Percentiles rank a stretch among this genome's conserved stretches.
Conservation (phyloP, 2,797 vertebrate species). For the Hoplostethus mediterraneus region DNA sequence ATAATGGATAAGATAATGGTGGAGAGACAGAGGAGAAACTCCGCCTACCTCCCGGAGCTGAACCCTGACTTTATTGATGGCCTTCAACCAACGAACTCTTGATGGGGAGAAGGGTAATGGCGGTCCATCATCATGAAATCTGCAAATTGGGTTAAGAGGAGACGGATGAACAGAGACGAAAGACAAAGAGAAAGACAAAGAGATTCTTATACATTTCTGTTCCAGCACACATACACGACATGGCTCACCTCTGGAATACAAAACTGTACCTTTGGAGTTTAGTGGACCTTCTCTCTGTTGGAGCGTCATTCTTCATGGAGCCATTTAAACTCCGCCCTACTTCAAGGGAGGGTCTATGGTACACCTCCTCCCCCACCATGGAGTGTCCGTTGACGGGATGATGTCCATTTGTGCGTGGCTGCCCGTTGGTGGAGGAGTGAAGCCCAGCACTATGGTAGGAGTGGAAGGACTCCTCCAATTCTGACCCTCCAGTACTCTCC, state of each 20-base stretch:
- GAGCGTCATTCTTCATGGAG: constrained; percentile 60
- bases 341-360: constrained; percentile 49
- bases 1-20: constrained; percentile 1
- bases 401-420: constrained; percentile 64
- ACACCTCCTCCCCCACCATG: constrained; percentile 55
- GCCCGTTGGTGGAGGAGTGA: constrained; percentile 79
- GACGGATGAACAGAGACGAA: constrained; percentile 13
- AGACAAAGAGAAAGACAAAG: not conserved
- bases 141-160: constrained; percentile 38
- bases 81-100: constrained; percentile 93
- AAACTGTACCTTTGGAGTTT: constrained; percentile 76
- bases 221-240: not conserved
- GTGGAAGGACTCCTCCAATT: constrained; percentile 89
- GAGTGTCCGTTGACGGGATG: constrained; percentile 70
- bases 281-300: constrained; percentile 65
- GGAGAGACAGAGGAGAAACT: constrained; percentile 28
- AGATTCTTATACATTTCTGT: not conserved
- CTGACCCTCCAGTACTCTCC: constrained; percentile 85
- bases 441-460: constrained; percentile 85
- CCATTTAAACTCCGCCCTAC: constrained; percentile 30
- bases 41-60: constrained; percentile 94
- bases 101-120: constrained; percentile 88
- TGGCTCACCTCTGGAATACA: not conserved
- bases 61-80: constrained; percentile 95
- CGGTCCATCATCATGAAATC: constrained; percentile 83